phyloP scores from a whole-genome alignment of 2,888 invertebrate species.

The Sphaerophoria rueppellii region DNA sequence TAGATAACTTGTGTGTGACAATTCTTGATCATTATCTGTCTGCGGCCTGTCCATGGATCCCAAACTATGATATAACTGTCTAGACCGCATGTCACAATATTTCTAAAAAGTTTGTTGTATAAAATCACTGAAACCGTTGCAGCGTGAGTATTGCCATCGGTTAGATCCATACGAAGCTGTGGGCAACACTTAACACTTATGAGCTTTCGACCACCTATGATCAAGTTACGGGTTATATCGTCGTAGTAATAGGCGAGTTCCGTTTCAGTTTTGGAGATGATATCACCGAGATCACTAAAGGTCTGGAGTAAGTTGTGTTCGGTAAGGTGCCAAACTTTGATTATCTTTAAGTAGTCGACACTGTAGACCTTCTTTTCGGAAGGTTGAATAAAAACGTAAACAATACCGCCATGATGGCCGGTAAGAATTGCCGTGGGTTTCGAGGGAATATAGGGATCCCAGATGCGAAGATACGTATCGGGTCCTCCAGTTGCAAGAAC shows the following conservation, averaged over 20 bases:
- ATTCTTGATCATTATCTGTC: conserved; percentile 86
- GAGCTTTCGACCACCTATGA: conserved; percentile 87
- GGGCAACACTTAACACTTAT: conserved; percentile 86
- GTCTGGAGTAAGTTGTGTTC: conserved; percentile 87
- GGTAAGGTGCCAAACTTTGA: conserved; percentile 90
- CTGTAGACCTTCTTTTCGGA: conserved; percentile 87
- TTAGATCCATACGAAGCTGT: conserved; percentile 86
- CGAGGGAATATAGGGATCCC: conserved; percentile 90
- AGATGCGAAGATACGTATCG: conserved; percentile 89
- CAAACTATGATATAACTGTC: conserved; percentile 92
- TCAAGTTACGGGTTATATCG: conserved; percentile 85
- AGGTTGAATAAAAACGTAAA: conserved; percentile 87
- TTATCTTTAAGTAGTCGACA: conserved; percentile 86
- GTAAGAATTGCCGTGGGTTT: conserved; percentile 85
- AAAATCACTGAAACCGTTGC: conserved; percentile 88
- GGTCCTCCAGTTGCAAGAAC: conserved; percentile 88
- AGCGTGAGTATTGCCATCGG: conserved; percentile 89
- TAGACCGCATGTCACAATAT: conserved; percentile 89
- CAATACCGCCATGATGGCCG: conserved; percentile 89
- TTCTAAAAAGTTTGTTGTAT: conserved; percentile 89
- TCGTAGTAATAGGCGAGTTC: conserved; percentile 87
- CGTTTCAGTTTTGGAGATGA: conserved; percentile 85
- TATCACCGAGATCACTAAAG: conserved; percentile 85
- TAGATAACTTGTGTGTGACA: conserved; percentile 87
- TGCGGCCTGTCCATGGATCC: conserved; percentile 88